Evolutionary conservation across 2,113 vertebrate species (phyloP), one percentile per base, ranked within the genome.

Genomic region (Nipponia nippon): DNA sequence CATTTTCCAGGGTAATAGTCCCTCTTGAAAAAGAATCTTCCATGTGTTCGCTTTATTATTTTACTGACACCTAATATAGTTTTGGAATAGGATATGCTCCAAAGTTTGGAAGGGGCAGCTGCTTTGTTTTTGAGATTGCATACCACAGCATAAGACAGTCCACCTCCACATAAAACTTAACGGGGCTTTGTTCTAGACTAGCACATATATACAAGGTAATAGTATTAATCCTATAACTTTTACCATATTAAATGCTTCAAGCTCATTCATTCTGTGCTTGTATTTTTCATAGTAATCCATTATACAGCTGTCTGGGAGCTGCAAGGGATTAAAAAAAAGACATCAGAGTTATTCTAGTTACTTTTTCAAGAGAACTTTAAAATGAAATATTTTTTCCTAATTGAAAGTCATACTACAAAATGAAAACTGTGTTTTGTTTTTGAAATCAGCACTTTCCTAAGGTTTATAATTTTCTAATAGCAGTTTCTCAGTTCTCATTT

Each of bases 171-270:
- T 92, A 97, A 97, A 97, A 93, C 70, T 96, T 96, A 97, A 93
- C 36, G 91, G 62, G 59, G 79, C 50, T 91, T 87, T 97, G 92
- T 89, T 97, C 69, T 94, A 95, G 66, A 94, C 72, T 88, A 92
- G 76, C 59, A 80, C 53, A 82, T 67, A 78, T 40, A 93, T 62
- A 66, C 61, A 97, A 91, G 65, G 84, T 82, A 97, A 81, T 53
- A 83, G 55, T 59, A 96, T 93, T 88, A 95, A 93, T 89, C 83
- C 44, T 79, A 5, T 91, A 77, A 94, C 50, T 82, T 97, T 98
- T 97, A 99, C 99, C 99, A 99, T 99, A 97, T 99, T 99, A 96
- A 99, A 99, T 86, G 99, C 99, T 92, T 99, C 98, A 97, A 99
- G 98, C 85, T 99, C 99, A 77, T 96, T 98, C 98, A 98, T 98